Evolutionary conservation across 2,797 vertebrate species (phyloP).

Genomic region (Thaleichthys pacificus): DNA sequence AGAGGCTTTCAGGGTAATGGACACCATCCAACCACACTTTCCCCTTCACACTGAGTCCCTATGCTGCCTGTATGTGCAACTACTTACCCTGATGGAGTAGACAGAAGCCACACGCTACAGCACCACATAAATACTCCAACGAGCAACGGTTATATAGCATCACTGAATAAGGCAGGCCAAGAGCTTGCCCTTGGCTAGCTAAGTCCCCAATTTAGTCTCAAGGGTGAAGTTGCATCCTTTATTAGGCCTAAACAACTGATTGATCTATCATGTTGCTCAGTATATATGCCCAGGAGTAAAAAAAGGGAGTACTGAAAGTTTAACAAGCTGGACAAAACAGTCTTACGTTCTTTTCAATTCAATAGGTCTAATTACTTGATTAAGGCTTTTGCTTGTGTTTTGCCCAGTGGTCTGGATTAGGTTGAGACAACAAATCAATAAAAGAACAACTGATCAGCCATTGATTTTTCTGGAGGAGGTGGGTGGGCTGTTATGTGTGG

Average conservation of each 20-base stretch:
- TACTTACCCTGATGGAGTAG: constrained; percentile 24
- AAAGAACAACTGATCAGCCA: constrained; percentile 3
- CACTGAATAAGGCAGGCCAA: background rate
- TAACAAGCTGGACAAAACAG: constrained; percentile 1
- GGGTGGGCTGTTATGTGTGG: background rate
- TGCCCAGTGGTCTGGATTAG: constrained; percentile 8
- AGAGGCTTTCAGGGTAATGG: constrained; percentile 33
- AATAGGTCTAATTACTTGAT: constrained; percentile 17
- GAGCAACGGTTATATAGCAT: background rate
- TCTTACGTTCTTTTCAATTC: background rate
- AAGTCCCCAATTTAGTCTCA: background rate
- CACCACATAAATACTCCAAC: background rate
- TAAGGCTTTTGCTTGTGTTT: constrained; percentile 11
- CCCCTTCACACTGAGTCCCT: background rate
- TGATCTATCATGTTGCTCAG: background rate
- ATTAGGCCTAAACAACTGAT: background rate
- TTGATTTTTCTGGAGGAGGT: background rate
- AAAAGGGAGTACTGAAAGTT: background rate
- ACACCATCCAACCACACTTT: constrained; percentile 15
- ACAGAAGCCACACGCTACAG: background rate
- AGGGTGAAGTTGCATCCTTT: background rate
- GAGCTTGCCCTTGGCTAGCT: constrained; percentile 2
- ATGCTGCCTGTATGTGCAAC: background rate
- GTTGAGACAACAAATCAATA: constrained; percentile 14
- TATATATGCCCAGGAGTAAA: background rate